Conservation (phyloP, 1,140 invertebrate genomes). For the Bombus superbus region DNA sequence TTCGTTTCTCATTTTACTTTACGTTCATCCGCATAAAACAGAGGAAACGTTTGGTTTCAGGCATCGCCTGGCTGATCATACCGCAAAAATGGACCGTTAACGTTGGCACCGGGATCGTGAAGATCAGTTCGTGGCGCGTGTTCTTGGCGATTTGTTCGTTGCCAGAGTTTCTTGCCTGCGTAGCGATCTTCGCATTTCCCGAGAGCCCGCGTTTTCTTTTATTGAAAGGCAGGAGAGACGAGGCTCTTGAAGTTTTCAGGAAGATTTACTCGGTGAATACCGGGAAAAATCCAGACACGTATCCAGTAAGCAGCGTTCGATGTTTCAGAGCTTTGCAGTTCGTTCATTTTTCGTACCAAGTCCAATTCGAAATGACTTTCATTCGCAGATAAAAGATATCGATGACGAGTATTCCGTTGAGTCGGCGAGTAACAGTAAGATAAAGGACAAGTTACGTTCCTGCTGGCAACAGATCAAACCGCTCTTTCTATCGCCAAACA, state of each 20-base stretch:
- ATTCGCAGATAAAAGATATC: conserved; percentile 75
- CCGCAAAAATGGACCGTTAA: conserved; percentile 82
- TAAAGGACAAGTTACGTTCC: conserved; percentile 59
- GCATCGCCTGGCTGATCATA: conserved; percentile 87
- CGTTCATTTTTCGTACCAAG: background rate
- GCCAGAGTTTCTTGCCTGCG: conserved; percentile 84
- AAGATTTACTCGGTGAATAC: conserved; percentile 84
- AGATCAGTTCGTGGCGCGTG: conserved; percentile 86
- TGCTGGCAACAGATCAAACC: conserved; percentile 82
- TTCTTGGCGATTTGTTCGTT: conserved; percentile 86
- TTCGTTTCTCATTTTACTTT: background rate
- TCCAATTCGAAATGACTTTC: background rate
- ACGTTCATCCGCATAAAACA: background rate
- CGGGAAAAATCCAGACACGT: conserved; percentile 77
- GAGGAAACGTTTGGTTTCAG: conserved; percentile 69
- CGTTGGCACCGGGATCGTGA: conserved; percentile 73
- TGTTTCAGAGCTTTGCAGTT: background rate
- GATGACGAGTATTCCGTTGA: conserved; percentile 80
- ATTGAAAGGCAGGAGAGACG: conserved; percentile 82
- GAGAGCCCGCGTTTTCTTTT: conserved; percentile 89
- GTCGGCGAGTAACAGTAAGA: conserved; percentile 59
- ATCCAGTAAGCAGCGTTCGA: conserved; percentile 73
- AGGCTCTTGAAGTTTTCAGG: conserved; percentile 83
- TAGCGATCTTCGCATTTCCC: conserved; percentile 85
- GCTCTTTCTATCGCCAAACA: conserved; percentile 86